phyloP scores from a whole-genome alignment of 2,113 vertebrate species.

The Alligator sinensis region DNA sequence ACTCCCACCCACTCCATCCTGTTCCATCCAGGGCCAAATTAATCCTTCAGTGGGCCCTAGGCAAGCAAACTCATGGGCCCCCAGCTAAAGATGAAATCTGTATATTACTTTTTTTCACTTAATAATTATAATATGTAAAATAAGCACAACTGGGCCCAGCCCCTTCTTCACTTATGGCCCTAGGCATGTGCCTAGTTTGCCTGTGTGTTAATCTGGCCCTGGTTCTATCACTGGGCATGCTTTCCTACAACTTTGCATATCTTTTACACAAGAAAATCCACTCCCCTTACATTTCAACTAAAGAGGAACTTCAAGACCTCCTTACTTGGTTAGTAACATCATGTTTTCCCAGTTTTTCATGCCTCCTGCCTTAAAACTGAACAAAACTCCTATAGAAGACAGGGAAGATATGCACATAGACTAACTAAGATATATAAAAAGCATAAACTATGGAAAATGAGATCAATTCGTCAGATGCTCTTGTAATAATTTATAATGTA shows the following conservation, averaged over 20 bases:
- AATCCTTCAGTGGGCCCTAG: too few relatives aligned
- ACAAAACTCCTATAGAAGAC: not conserved
- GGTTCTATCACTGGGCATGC: not conserved
- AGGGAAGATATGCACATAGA: not conserved
- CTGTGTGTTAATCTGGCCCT: not conserved
- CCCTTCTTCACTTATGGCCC: accelerated
- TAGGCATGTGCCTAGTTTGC: not conserved
- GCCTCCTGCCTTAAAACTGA: not conserved
- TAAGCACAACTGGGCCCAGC: too few relatives aligned
- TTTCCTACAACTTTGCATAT: not conserved
- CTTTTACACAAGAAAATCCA: not conserved
- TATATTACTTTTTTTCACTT: too few relatives aligned
- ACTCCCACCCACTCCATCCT: not conserved
- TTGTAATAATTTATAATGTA: not conserved
- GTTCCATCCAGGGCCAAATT: too few relatives aligned
- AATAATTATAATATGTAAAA: too few relatives aligned
- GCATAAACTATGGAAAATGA: not conserved
- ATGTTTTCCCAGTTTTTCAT: not conserved
- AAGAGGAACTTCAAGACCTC: not conserved
- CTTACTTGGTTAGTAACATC: not conserved
- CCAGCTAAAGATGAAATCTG: too few relatives aligned
- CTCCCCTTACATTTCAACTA: not conserved
- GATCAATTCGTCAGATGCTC: not conserved
- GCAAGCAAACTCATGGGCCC: too few relatives aligned
- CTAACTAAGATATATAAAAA: accelerated